Evolutionary conservation across 1,140 invertebrate genomes (phyloP), one percentile per base, ranked within the genome.

Genomic region (Pantala flavescens): DNA sequence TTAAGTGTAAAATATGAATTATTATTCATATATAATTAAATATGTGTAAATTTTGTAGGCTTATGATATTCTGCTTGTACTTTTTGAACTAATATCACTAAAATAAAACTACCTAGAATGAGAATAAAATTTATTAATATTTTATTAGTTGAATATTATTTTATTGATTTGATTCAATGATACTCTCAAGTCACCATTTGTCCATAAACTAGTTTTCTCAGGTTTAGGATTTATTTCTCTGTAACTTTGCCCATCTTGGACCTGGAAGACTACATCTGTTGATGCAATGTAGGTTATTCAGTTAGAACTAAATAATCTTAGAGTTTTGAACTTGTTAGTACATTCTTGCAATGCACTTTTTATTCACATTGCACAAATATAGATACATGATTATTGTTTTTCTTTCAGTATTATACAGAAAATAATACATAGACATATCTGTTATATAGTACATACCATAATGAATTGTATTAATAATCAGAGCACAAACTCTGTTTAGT

Each of bases 251-350:
- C 43, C 43, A 49, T 49, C 43, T 16, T 11, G 16, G 16, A n/a
- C n/a, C n/a, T n/a, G n/a, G 12, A 63, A 63, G 49, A 63, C 3
- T 19, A 12, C 5, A 63, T 3, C 49, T 63, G 49, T 63, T 63
- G 49, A 63, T 7, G 49, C n/a, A n/a, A n/a, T n/a, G 49, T 3
- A 21, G 12, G 12, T 3, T 21, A 63, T 7, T 3, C n/a, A n/a
- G n/a, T n/a, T n/a, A n/a, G n/a, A n/a, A n/a, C n/a, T n/a, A n/a
- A n/a, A n/a, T n/a, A n/a, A n/a, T n/a, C n/a, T n/a, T n/a, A n/a
- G n/a, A 63, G 49, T 63, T 63, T 63, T 63, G 49, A 63, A 63
- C 49, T 63, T 63, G 49, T 63, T 63, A 63, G 49, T 63, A 63
- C 49, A 63, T 63, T 63, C 49, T 14, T 63, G 49, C 49, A 63